These are phyloP conservation scores for Acleris literana DNA, from an alignment of 2,888 invertebrate species.

Conservation along the genomic window DNA sequence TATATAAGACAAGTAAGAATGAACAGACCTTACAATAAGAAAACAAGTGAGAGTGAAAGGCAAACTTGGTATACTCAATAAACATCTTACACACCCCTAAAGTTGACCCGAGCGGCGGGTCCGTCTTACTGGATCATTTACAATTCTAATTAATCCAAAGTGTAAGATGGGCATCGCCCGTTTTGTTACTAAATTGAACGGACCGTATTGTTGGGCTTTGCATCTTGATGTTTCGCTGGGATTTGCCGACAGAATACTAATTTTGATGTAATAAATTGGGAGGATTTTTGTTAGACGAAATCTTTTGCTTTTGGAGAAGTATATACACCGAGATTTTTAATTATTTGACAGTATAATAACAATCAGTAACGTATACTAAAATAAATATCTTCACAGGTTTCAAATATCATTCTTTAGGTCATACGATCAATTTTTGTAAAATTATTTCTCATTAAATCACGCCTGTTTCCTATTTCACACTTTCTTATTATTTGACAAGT, in stretches of 20 bases:
- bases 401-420: too few species aligned
- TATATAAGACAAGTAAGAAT: too few species aligned
- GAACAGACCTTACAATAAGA: too few species aligned
- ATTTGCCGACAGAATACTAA: slow-evolving; percentile 35
- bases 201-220: slow-evolving; percentile 34
- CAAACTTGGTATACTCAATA: slow-evolving; percentile 1
- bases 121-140: slow-evolving; percentile 35
- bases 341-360: too few species aligned
- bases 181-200: slow-evolving; percentile 34
- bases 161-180: slow-evolving; percentile 33
- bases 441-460: too few species aligned
- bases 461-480: too few species aligned
- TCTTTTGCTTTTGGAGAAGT: not conserved
- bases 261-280: slow-evolving; percentile 24
- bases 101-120: slow-evolving; percentile 30
- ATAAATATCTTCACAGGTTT: too few species aligned
- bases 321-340: too few species aligned
- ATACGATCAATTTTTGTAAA: too few species aligned
- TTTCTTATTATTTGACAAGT: too few species aligned
- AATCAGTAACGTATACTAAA: too few species aligned
- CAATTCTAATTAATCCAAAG: slow-evolving; percentile 35
- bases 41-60: too few species aligned
- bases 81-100: slow-evolving; percentile 27
- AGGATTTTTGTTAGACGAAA: slow-evolving; percentile 20
- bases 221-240: slow-evolving; percentile 34